Base-by-base conservation (phyloP, 2,797 vertebrate genomes). In the Morus bassanus region DNA sequence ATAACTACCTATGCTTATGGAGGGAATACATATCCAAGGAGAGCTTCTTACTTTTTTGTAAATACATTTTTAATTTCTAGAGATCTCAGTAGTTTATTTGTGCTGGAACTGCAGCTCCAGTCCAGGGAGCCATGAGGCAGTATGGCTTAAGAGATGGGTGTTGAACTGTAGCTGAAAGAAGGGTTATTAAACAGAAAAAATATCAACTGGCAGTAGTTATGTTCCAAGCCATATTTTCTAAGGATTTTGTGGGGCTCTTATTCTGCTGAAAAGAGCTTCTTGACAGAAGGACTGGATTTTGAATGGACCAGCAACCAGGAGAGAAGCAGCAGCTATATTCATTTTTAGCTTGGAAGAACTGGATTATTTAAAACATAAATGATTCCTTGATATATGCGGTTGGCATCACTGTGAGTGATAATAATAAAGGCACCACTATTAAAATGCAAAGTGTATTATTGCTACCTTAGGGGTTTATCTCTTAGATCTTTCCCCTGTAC, bases 331-430 rank as follows among this genome's bases (percentile, higher is more conserved):
- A 81, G 81, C 63, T 51, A 57, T 8, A 45, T 35, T 95, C 39
- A 61, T 76, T 91, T 92, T 85, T 74, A 86, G 50, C 65, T 93
- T 59, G 33, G 88, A 92, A 91, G 70, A 63, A 84, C 83, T 91
- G 93, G 91, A 96, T 96, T 97, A 88, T 95, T 86, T 90, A 79
- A 94, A 95, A 45, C 73, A 95, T 53, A 93, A 96, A 96, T 24
- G 69, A 65, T 84, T 91, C 54, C 70, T 86, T 95, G 79, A 88
- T 94, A 59, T 56, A 69, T 79, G 61, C 1, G 0, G 51, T 33
- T 86, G 73, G 65, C 75, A 57, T 88, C 77, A 33, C 51, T 41
- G 31, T 31, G 41, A 93, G 81, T 35, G 69, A 65, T 75, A 37
- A 39, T 63, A 95, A 95, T 70, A 91, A 94, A 96, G 69, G 33